Percentiles rank a stretch among this genome's conserved stretches.
phyloP scores from a whole-genome alignment of 1,140 invertebrate species.

The Drosophila sulfurigaster region DNA sequence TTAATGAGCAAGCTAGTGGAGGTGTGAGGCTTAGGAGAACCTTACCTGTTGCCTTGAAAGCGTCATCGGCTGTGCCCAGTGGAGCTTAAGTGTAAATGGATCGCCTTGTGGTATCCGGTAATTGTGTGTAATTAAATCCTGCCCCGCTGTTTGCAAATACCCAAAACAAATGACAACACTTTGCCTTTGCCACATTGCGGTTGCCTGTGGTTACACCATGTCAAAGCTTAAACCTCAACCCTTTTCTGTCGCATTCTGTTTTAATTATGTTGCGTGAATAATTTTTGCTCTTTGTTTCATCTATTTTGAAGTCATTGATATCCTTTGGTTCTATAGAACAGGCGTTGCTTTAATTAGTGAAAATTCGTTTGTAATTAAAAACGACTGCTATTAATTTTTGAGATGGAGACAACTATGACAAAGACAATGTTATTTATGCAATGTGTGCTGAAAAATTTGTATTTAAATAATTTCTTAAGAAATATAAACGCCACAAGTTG shows the following conservation, averaged over 20 bases:
- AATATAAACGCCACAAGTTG: too few relatives aligned
- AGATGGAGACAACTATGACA: background rate
- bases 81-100: constrained; percentile 75
- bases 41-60: constrained; percentile 75
- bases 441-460: background rate
- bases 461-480: background rate
- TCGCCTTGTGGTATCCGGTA: constrained; percentile 78
- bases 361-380: constrained; percentile 42
- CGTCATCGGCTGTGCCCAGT: constrained; percentile 34
- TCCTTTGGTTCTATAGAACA: constrained; percentile 35
- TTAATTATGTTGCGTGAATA: constrained; percentile 84
- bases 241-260: constrained; percentile 55
- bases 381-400: constrained; percentile 13
- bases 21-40: background rate
- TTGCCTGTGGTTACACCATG: constrained; percentile 37
- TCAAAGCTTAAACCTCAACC: constrained; percentile 34
- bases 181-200: constrained; percentile 33
- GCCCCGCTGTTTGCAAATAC: constrained; percentile 33
- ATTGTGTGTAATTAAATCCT: constrained; percentile 84
- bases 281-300: constrained; percentile 63
- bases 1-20: constrained; percentile 67
- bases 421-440: background rate
- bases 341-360: constrained; percentile 58
- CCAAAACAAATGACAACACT: constrained; percentile 75
- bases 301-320: constrained; percentile 67